Base-by-base conservation (phyloP, 2,888 invertebrate genomes). In the Aphrophora alni region DNA sequence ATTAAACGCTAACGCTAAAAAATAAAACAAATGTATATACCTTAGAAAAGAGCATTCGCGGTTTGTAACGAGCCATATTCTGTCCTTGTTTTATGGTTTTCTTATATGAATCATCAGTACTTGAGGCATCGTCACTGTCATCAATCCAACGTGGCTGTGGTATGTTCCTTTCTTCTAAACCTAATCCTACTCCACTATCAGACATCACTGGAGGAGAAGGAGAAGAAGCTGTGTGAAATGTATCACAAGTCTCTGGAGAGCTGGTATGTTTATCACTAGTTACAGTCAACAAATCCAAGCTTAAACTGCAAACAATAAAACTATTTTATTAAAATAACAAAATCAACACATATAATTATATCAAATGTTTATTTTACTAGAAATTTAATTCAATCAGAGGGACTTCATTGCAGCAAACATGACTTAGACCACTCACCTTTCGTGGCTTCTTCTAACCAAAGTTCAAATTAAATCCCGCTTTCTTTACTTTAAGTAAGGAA, bases 51-150 rank as follows among this genome's bases (percentile, higher is more conserved):
- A 59, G 21, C 59, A 59, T 59, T 59, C 21, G 1, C 21, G 59
- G 59, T 59, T 59, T 59, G 59, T 59, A 59, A 59, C 21, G 59
- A 59, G 59, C 21, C 21, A n/a, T 59, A 59, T 59, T 59, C 21
- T 59, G 59, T n/a, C 59, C 59, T 59, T 59, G 21, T 21, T 59
- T 59, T 59, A 59, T 1, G 2, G 59, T 7, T 21, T 59, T 59
- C 10, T 21, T 59, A 83, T 90, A 90, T 83, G 90, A 90, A 83
- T 91, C 92, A 83, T 92, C 92, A 17, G 91, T 91, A 86, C 91
- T 92, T 74, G 92, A 92, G 88, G 91, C 88, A 83, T 92, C 83
- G 74, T 83, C 92, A 83, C 92, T 92, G 77, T 92, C 92, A 73
- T 91, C 91, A 0, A 90, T 44, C n/a, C 51, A 33, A 21, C 51